A percentile compares a stretch with the other conserved stretches of the same genome.
Evolutionary conservation across 2,113 vertebrate species (phyloP).

Genomic region (Oncorhynchus gorbuscha): DNA sequence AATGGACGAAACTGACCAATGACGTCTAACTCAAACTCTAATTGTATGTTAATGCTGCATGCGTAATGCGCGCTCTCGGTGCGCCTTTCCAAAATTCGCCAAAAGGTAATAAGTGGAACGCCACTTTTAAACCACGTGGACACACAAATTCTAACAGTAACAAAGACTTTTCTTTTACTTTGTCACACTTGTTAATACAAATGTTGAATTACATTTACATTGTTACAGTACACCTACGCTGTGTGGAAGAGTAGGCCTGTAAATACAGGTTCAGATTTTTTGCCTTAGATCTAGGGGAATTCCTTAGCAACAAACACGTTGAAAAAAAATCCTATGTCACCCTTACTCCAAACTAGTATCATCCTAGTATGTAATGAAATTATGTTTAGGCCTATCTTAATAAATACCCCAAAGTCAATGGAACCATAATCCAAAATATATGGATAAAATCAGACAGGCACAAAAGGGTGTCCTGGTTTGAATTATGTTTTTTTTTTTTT

Average conservation of each 20-base stretch:
- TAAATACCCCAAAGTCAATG: not conserved
- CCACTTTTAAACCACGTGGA: not conserved
- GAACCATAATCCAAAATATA: too few species aligned
- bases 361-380: not conserved
- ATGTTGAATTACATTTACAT: not conserved
- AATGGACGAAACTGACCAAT: too few species aligned
- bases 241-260: not conserved
- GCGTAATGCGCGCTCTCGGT: not conserved
- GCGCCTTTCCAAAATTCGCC: slow-evolving; percentile 10
- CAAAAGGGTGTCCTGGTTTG: slow-evolving; percentile 2
- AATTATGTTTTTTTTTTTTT: not conserved
- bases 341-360: not conserved
- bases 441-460: not conserved
- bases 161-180: not conserved
- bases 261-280: not conserved
- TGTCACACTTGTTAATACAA: not conserved
- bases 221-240: not conserved
- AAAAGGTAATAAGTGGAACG: not conserved
- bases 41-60: not conserved
- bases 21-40: not conserved
- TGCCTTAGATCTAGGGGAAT: too few species aligned
- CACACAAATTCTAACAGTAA: not conserved
- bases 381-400: not conserved
- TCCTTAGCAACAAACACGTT: too few species aligned
- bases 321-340: not conserved